A percentile compares a stretch with the other conserved stretches of the same genome.
Evolutionary conservation across 2,888 invertebrate genomes (phyloP).

Genomic region (Protonemura montana): DNA sequence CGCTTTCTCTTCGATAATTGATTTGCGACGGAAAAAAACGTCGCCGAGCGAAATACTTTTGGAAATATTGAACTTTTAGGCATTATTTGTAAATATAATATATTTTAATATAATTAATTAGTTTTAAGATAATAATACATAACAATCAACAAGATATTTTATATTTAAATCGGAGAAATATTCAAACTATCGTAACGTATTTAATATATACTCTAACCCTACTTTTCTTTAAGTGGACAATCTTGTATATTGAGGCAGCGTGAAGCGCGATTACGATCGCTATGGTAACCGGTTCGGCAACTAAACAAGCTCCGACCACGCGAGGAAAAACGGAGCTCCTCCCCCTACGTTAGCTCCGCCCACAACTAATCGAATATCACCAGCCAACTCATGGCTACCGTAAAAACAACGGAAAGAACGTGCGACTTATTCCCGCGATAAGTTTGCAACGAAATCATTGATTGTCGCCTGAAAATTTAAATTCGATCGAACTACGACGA

Average conservation of each 20-base stretch:
- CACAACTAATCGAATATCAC: background rate
- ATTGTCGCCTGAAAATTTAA: background rate
- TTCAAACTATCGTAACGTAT: background rate
- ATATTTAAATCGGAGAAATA: background rate
- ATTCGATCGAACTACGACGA: background rate
- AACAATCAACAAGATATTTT: background rate
- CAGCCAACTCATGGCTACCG: background rate
- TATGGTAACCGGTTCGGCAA: background rate
- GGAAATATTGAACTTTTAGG: constrained; percentile 27
- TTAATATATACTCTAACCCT: background rate
- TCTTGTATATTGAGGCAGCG: constrained; percentile 7
- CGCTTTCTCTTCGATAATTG: background rate
- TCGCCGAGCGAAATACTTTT: background rate
- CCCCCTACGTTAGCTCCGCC: no score
- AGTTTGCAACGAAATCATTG: background rate
- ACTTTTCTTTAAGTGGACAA: background rate
- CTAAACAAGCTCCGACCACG: background rate
- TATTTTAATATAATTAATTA: constrained; percentile 19
- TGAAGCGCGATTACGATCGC: background rate
- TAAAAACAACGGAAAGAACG: background rate
- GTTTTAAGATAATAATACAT: constrained; percentile 10
- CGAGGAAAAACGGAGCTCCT: background rate
- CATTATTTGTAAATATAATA: constrained; percentile 20
- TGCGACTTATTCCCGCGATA: background rate
- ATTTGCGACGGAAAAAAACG: background rate